Evolutionary conservation across 2,113 vertebrate genomes (phyloP).

Genomic region (Hemiscyllium ocellatum): DNA sequence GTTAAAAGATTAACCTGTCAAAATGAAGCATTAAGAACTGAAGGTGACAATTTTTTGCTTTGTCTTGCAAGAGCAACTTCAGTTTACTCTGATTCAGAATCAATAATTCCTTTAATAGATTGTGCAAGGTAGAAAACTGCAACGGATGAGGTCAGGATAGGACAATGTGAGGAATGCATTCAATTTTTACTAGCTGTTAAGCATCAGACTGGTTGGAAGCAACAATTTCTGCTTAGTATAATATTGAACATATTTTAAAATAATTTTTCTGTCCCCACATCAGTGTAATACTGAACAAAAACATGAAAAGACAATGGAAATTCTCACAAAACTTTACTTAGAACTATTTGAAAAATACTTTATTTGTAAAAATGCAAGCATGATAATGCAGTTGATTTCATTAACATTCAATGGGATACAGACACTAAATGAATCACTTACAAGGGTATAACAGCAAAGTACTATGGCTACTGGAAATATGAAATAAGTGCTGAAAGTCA

Average conservation of each 20-base stretch:
- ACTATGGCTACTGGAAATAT: too few species aligned
- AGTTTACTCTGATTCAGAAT: conserved; percentile 18
- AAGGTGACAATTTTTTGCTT: not conserved
- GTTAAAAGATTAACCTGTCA: conserved; percentile 11
- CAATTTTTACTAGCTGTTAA: not conserved
- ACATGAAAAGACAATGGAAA: not conserved
- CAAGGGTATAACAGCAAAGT: too few species aligned
- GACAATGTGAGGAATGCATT: not conserved
- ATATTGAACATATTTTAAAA: not conserved
- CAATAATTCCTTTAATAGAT: conserved; percentile 9
- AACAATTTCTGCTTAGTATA: not conserved
- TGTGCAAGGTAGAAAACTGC: not conserved
- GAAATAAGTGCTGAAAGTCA: too few species aligned
- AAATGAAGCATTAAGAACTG: not conserved
- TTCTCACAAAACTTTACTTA: not conserved
- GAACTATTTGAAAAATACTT: not conserved
- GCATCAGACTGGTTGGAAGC: not conserved
- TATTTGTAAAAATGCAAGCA: not conserved
- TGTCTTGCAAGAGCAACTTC: not conserved
- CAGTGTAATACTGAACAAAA: not conserved
- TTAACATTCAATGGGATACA: not conserved
- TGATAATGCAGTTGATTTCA: not conserved
- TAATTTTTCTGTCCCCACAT: not conserved
- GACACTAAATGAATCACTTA: not conserved
- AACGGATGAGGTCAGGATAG: not conserved